Conservation (phyloP, 2,888 invertebrate species). For the Pollenia angustigena region DNA sequence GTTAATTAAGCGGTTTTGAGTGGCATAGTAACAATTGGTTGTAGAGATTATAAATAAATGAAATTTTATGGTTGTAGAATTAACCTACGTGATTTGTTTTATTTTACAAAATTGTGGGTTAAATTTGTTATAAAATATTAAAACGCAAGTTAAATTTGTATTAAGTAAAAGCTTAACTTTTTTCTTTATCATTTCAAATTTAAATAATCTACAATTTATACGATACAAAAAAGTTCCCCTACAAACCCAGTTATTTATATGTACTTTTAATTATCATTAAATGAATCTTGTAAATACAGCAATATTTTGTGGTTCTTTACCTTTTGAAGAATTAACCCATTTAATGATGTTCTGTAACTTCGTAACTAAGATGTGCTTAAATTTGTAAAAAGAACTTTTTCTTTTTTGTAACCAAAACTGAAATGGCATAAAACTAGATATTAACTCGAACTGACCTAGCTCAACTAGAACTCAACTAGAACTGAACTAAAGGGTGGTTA, state of each 20-base stretch:
- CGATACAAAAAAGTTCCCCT: slow-evolving; percentile 37
- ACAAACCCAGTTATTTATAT: slow-evolving; percentile 55
- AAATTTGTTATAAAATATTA: background rate
- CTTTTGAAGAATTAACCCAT: slow-evolving; percentile 26
- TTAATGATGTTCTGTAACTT: background rate
- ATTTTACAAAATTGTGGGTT: background rate
- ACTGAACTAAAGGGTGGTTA: no score
- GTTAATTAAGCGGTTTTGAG: background rate
- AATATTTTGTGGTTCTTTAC: slow-evolving; percentile 15
- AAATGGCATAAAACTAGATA: no score
- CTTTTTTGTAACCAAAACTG: no score
- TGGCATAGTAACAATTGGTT: background rate
- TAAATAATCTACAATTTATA: background rate
- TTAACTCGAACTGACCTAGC: no score
- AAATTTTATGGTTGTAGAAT: background rate
- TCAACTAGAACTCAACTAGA: no score
- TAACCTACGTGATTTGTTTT: background rate
- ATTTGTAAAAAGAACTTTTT: no score
- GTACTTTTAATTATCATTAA: slow-evolving; percentile 50
- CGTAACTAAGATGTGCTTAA: no score
- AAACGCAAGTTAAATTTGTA: background rate
- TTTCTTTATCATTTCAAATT: background rate
- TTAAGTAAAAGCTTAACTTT: background rate
- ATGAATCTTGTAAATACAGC: slow-evolving; percentile 43
- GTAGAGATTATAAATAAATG: background rate